Evolutionary conservation across 2,888 invertebrate genomes (phyloP), one percentile per base, ranked within the genome.

Genomic region (Callosobruchus maculatus): DNA sequence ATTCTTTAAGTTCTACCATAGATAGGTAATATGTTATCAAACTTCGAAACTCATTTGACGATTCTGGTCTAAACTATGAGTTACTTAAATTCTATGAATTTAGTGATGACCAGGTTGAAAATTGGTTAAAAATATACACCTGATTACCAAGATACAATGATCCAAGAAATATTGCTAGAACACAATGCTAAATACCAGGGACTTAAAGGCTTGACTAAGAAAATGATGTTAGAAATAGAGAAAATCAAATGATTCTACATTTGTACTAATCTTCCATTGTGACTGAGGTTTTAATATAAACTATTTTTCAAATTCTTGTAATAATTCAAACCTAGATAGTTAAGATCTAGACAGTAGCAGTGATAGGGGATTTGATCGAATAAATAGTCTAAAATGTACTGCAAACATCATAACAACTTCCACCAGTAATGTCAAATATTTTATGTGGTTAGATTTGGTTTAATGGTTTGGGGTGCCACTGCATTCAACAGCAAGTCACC

Each of bases 81-180:
- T 70, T 82, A 21, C 77, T 82, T 49, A 70, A 81, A 68, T 85
- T 83, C 78, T 74, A 82, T 76, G 79, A 78, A 21, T 80, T 85
- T 71, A 77, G 76, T 72, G 66, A 67, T 13, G 75, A 78, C 0
- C 77, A 80, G 73, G 78, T 81, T 71, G 77, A 76, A 77, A 71
- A 75, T 69, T 85, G 82, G 81, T 30, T 83, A 21, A 78, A 71
- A 78, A 79, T 68, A 68, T 81, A 70, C 72, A 74, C 20, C 70
- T 70, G 49, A 77, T 5, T 68, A 74, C 9, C 73, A 80, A 70
- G 73, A 77, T 71, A 21, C 31, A 70, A 74, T 81, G 68, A 70
- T 81, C n/a, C 70, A 78, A 5, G 74, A 68, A 72, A 71, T 83
- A 70, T 73, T 84, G 21, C 68, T 76, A 22, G 76, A 78, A 7